phyloP scores from a whole-genome alignment of 1,140 invertebrate species.

The Micrasema minimum region DNA sequence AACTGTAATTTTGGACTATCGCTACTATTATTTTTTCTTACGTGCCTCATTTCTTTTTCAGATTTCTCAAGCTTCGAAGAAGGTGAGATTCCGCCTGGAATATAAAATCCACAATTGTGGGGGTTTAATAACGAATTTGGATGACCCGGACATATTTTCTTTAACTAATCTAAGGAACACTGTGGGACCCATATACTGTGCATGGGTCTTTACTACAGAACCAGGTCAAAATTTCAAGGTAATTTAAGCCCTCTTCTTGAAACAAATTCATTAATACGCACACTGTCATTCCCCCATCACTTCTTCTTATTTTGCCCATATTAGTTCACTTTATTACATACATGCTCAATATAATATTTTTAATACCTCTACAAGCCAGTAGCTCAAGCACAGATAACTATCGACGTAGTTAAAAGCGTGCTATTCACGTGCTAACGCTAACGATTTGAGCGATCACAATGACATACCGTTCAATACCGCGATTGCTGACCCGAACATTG shows the following conservation, averaged over 20 bases:
- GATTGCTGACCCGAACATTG: too few relatives aligned
- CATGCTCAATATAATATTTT: not conserved
- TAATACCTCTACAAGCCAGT: not conserved
- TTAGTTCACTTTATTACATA: not conserved
- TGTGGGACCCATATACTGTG: slow-evolving; percentile 33
- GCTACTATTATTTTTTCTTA: not conserved
- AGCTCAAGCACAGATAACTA: too few relatives aligned
- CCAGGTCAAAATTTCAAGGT: slow-evolving; percentile 34
- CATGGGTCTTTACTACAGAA: slow-evolving; percentile 16
- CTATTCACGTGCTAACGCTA: too few relatives aligned
- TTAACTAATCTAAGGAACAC: slow-evolving; percentile 8
- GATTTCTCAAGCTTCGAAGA: not conserved
- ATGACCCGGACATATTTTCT: slow-evolving; percentile 23
- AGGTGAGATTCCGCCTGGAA: slow-evolving; percentile 56
- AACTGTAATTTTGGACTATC: not conserved
- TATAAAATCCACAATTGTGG: slow-evolving; percentile 71
- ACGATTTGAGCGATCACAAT: too few relatives aligned
- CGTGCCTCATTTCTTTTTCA: slow-evolving; percentile 8
- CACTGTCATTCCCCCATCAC: too few relatives aligned
- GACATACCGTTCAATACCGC: too few relatives aligned
- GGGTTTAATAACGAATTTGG: slow-evolving; percentile 57
- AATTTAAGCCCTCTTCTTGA: not conserved
- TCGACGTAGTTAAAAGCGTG: too few relatives aligned
- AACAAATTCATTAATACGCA: too few relatives aligned
- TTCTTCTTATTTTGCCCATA: not conserved